Conservation (phyloP, 2,113 vertebrate genomes). For the Otocyon megalotis region DNA sequence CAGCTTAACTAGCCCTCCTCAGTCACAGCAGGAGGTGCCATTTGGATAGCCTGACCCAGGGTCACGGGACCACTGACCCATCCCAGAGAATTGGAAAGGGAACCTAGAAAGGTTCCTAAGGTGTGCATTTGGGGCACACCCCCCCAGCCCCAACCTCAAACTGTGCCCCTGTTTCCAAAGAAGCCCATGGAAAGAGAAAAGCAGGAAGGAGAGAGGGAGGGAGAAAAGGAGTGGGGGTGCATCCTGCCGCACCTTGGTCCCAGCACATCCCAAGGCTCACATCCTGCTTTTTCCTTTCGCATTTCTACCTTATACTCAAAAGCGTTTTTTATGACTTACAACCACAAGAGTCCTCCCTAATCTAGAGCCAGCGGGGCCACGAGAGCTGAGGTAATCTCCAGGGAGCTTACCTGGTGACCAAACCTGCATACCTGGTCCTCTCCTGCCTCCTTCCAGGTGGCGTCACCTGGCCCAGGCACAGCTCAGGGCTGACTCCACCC, state of each 20-base stretch:
- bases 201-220: neutral
- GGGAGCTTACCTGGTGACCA: neutral
- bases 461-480: neutral
- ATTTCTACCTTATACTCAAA: neutral
- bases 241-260: neutral
- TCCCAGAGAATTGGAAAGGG: neutral
- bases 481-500: neutral
- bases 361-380: neutral
- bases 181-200: neutral
- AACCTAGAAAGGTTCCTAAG: neutral
- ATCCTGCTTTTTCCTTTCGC: neutral
- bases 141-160: neutral
- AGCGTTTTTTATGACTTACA: neutral
- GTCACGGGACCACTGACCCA: neutral
- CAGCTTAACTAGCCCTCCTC: neutral
- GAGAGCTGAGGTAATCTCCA: neutral
- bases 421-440: neutral
- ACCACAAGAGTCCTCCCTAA: neutral
- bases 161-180: neutral
- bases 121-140: neutral
- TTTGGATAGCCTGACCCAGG: neutral
- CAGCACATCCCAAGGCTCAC: neutral
- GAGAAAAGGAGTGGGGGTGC: fast-evolving
- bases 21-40: neutral
- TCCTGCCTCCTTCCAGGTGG: neutral